phyloP scores from a whole-genome alignment of 2,888 invertebrate species.

The Augiades crinisus region DNA sequence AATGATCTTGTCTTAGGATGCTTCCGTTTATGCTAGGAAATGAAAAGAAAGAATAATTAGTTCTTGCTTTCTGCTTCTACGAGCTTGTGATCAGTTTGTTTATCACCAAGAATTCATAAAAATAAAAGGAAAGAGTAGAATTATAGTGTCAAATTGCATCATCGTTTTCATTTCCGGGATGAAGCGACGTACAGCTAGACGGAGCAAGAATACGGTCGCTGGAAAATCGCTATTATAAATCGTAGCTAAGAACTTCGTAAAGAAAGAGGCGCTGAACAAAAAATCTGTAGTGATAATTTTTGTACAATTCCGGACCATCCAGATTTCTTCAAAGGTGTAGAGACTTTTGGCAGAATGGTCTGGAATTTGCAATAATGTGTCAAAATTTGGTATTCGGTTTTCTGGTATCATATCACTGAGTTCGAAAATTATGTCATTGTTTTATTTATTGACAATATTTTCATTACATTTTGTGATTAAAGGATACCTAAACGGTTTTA shows the following conservation, averaged over 20 bases:
- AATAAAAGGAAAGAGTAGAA: background rate
- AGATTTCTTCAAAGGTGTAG: background rate
- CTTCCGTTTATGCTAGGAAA: too few species aligned
- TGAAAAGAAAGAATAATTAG: background rate
- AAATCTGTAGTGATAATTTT: background rate
- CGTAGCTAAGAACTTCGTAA: background rate
- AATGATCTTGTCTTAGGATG: background rate
- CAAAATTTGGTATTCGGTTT: too few species aligned
- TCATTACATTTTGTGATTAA: too few species aligned
- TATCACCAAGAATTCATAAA: background rate
- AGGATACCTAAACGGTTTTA: background rate
- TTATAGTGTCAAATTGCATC: slow-evolving; percentile 6
- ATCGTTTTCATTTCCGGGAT: background rate
- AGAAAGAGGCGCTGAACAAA: background rate
- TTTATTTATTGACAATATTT: too few species aligned
- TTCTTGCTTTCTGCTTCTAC: background rate
- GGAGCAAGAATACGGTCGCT: background rate
- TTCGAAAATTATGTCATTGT: too few species aligned
- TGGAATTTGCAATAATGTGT: too few species aligned
- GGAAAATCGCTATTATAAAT: background rate
- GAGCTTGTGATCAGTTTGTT: too few species aligned
- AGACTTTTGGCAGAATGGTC: too few species aligned
- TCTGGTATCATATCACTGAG: too few species aligned
- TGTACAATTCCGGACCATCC: background rate
- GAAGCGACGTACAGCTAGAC: too few species aligned